These are phyloP conservation scores for Ornithorhynchus anatinus DNA, from an alignment of 2,113 vertebrate species.

Conservation along the genomic window DNA sequence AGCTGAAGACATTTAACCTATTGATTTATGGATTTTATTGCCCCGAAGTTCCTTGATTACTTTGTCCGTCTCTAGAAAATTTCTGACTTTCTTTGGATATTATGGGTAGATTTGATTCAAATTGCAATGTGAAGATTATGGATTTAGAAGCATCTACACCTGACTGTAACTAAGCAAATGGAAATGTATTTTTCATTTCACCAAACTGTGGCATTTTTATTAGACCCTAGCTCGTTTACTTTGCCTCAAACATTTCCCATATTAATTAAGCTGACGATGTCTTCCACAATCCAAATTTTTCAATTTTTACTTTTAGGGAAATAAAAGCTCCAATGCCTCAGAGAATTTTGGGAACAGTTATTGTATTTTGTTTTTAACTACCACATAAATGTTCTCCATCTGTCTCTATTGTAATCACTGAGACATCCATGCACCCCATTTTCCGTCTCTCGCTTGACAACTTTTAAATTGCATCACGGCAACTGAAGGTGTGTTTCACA, in stretches of 20 bases:
- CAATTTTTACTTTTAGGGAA: not conserved
- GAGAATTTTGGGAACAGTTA: constrained; percentile 6
- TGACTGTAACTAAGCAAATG: not conserved
- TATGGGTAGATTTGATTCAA: not conserved
- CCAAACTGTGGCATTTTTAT: constrained; percentile 19
- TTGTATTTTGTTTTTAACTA: constrained; percentile 20
- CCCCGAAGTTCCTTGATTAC: constrained; percentile 11
- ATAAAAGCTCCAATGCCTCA: constrained; percentile 18
- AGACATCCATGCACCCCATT: not conserved
- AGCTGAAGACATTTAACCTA: not conserved
- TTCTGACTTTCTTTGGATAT: not conserved
- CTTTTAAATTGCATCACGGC: constrained; percentile 1
- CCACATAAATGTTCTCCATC: not conserved
- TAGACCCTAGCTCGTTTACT: constrained; percentile 13
- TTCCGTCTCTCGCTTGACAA: constrained; percentile 12
- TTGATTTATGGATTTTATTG: constrained; percentile 26
- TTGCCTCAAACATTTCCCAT: constrained; percentile 15
- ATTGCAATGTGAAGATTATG: not conserved
- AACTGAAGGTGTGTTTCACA: not conserved
- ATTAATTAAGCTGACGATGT: constrained; percentile 23
- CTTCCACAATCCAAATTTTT: not conserved
- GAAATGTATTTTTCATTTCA: constrained; percentile 20
- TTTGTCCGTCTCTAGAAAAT: not conserved
- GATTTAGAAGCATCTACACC: not conserved
- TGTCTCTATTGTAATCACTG: not conserved